Percentiles rank a stretch among this genome's conserved stretches.
These are phyloP conservation scores for Microctonus hyperodae DNA, from an alignment of 2,888 invertebrate genomes.

Conservation along the genomic window DNA sequence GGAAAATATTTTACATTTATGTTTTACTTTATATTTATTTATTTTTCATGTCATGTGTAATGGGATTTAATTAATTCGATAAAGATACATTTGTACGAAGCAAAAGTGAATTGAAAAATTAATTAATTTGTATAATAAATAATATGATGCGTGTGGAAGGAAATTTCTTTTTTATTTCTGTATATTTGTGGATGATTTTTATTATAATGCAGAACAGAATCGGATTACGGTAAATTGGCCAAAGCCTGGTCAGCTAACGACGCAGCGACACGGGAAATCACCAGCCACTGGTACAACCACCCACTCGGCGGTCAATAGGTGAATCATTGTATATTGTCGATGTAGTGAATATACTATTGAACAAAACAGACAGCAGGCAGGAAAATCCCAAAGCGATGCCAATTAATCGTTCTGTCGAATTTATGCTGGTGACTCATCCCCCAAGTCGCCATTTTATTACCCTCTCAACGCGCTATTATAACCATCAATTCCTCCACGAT, in stretches of 20 bases:
- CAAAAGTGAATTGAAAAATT: too few species aligned
- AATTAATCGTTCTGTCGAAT: slow-evolving; percentile 52
- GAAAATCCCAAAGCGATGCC: slow-evolving; percentile 33
- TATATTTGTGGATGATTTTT: slow-evolving; percentile 2
- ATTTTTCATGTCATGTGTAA: too few species aligned
- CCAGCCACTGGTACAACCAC: neutral
- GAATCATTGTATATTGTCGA: slow-evolving; percentile 12
- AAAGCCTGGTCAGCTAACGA: slow-evolving; percentile 38
- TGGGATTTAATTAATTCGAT: too few species aligned
- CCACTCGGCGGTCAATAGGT: neutral
- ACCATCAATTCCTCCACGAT: slow-evolving; percentile 45
- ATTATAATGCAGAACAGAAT: slow-evolving; percentile 21
- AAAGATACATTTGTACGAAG: too few species aligned
- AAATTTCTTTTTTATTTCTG: slow-evolving; percentile 7
- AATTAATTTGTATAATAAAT: neutral
- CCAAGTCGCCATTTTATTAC: slow-evolving; percentile 48
- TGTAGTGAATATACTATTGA: neutral
- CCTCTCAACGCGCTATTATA: slow-evolving; percentile 43
- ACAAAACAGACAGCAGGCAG: neutral
- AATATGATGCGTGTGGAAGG: neutral
- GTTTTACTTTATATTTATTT: too few species aligned
- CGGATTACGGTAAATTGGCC: slow-evolving; percentile 56
- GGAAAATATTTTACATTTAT: too few species aligned
- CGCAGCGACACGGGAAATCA: slow-evolving; percentile 19
- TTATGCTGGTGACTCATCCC: slow-evolving; percentile 39